These are phyloP conservation scores for Lapara coniferarum DNA, from an alignment of 2,888 invertebrate genomes.

Conservation along the genomic window DNA sequence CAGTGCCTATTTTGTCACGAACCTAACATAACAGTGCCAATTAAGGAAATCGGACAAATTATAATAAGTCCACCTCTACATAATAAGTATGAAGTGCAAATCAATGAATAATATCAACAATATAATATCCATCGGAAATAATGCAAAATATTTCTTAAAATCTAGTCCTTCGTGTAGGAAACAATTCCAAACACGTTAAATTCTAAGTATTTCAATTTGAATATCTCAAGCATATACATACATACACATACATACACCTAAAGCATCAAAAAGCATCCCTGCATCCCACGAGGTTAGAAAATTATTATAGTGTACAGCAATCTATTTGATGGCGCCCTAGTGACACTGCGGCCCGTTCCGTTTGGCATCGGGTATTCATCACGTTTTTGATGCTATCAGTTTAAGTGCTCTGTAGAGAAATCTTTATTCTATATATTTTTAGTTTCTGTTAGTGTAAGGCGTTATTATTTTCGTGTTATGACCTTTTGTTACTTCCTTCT, in stretches of 20 bases:
- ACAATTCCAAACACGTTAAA: too few relatives aligned
- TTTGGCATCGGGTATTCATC: neutral
- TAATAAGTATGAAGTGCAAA: too few relatives aligned
- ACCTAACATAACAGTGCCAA: neutral
- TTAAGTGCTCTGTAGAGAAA: constrained; percentile 2
- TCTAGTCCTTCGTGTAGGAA: too few relatives aligned
- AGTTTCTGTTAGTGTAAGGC: neutral
- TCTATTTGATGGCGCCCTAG: constrained; percentile 5
- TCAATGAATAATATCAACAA: too few relatives aligned
- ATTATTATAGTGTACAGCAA: constrained; percentile 7
- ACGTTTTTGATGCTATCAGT: constrained; percentile 4
- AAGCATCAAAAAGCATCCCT: too few relatives aligned
- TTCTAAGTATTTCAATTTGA: too few relatives aligned
- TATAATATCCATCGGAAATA: too few relatives aligned
- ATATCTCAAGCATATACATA: too few relatives aligned
- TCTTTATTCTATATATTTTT: neutral
- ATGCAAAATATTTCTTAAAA: neutral
- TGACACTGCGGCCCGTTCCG: neutral
- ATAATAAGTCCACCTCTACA: too few relatives aligned
- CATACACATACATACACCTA: too few relatives aligned
- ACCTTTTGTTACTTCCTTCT: too few relatives aligned
- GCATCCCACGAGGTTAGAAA: neutral
- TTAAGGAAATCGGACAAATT: neutral
- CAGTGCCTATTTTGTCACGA: too few relatives aligned
- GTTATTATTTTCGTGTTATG: neutral